These are phyloP conservation scores for Congeria kusceri DNA, from an alignment of 2,888 invertebrate species.

Conservation along the genomic window DNA sequence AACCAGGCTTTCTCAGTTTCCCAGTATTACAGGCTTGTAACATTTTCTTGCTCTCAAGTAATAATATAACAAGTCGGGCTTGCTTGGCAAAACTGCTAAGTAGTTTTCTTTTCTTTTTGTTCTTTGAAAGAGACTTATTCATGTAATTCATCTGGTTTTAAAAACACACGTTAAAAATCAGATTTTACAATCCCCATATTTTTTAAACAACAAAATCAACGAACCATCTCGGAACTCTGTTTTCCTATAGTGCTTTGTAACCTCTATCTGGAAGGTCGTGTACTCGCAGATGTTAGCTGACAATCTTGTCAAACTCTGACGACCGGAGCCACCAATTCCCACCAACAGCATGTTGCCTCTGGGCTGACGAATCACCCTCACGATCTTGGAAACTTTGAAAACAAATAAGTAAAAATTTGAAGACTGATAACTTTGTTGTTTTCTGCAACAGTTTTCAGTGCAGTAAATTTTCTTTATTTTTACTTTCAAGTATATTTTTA, in stretches of 20 bases:
- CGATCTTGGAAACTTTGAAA: slow-evolving; percentile 90
- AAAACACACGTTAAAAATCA: no score
- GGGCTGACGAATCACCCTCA: slow-evolving; percentile 93
- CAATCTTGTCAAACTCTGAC: slow-evolving; percentile 92
- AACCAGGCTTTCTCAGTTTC: no score
- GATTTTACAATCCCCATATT: no score
- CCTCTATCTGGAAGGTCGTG: slow-evolving; percentile 91
- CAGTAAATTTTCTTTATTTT: background rate
- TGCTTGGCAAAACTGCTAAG: no score
- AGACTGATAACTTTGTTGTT: background rate
- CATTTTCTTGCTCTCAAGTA: no score
- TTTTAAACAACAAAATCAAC: no score
- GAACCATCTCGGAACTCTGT: slow-evolving; percentile 89
- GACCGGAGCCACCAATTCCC: slow-evolving; percentile 94
- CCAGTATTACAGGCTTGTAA: no score
- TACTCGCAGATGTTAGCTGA: slow-evolving; percentile 93
- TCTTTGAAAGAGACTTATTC: no score
- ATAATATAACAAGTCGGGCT: no score
- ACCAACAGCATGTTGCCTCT: slow-evolving; percentile 93
- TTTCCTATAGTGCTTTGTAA: slow-evolving; percentile 91
- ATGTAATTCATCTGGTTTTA: no score
- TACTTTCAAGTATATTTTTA: background rate
- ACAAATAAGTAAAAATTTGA: background rate
- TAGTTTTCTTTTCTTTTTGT: no score
- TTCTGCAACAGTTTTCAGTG: background rate